phyloP scores from a whole-genome alignment of 2,797 vertebrate genomes.

The Percopsis omiscomaycus region DNA sequence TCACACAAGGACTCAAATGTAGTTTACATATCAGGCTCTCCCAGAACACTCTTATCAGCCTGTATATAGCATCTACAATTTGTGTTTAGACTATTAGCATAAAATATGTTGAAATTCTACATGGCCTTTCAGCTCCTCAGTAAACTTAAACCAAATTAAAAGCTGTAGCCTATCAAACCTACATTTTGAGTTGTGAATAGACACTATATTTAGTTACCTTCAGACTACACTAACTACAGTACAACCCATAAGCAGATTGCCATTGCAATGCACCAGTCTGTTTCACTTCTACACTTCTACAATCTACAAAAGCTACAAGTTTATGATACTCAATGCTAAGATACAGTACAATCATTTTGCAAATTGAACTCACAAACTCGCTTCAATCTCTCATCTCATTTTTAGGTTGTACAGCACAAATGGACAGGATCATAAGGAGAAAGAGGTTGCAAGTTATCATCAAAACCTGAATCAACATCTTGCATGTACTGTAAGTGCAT shows the following conservation, averaged over 20 bases:
- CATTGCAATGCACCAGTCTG: neutral
- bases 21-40: neutral
- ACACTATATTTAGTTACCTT: neutral
- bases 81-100: neutral
- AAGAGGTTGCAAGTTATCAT: slow-evolving; percentile 12
- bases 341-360: neutral
- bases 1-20: too few relatives aligned
- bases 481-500: slow-evolving; percentile 17
- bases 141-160: neutral
- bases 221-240: neutral
- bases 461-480: slow-evolving; percentile 2
- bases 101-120: neutral
- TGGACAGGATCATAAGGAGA: slow-evolving; percentile 18
- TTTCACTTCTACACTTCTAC: neutral
- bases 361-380: slow-evolving; percentile 31
- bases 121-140: neutral
- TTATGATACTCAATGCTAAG: slow-evolving; percentile 13
- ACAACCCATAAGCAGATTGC: neutral
- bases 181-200: neutral
- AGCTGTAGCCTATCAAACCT: too few relatives aligned
- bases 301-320: neutral
- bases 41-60: neutral
- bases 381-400: neutral
- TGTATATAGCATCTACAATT: neutral
- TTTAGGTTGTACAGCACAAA: slow-evolving; percentile 21